These are phyloP conservation scores for Odontamblyopus lacepedii DNA, from an alignment of 2,797 vertebrate species.

Conservation along the genomic window DNA sequence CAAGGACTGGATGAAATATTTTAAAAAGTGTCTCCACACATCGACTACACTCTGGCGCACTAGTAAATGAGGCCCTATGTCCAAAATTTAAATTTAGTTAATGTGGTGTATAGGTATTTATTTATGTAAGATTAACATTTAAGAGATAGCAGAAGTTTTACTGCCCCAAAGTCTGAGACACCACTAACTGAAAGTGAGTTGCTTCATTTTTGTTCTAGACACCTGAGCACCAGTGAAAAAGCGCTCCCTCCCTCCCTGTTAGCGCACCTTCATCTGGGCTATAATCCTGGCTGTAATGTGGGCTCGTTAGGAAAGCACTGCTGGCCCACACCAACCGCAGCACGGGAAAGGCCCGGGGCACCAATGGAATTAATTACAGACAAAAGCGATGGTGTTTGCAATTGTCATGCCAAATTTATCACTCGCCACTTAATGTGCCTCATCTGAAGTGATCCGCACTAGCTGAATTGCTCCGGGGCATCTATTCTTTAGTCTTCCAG, in stretches of 20 bases:
- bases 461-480: conserved; percentile 79
- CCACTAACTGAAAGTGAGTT: neutral
- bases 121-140: neutral
- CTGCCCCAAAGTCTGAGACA: neutral
- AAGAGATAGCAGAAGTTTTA: neutral
- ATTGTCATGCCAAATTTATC: conserved; percentile 99
- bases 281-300: conserved; percentile 91
- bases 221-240: conserved; percentile 45
- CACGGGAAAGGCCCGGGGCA: conserved; percentile 86
- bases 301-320: conserved; percentile 90
- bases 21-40: no score
- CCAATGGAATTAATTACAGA: conserved; percentile 99
- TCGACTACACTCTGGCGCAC: no score
- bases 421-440: conserved; percentile 97
- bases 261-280: conserved; percentile 76
- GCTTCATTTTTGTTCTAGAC: conserved; percentile 14
- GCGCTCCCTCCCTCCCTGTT: conserved; percentile 60
- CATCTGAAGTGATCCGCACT: conserved; percentile 92
- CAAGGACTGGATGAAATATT: no score
- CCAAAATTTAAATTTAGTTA: neutral
- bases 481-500: conserved; percentile 69
- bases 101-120: neutral
- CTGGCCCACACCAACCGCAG: conserved; percentile 88
- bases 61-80: no score
- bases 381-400: conserved; percentile 95